Evolutionary conservation across 2,113 vertebrate genomes (phyloP).

Genomic region (Gobio gobio): DNA sequence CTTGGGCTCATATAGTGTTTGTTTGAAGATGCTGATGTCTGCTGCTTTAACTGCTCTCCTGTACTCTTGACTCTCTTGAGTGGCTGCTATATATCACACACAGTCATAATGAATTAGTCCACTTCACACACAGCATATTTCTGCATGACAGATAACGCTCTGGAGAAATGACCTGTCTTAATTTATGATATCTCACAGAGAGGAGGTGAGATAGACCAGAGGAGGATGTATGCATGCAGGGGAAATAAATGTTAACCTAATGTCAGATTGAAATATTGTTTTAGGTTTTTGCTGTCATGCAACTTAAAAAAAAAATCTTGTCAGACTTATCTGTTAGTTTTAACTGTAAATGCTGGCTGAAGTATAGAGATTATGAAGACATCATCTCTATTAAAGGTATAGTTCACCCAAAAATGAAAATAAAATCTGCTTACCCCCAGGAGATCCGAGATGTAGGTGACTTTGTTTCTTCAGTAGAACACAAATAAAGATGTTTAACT

Average conservation of each 20-base stretch:
- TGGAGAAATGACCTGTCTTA: slow-evolving; percentile 27
- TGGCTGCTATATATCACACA: slow-evolving; percentile 42
- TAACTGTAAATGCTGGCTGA: neutral
- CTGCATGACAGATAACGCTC: slow-evolving; percentile 45
- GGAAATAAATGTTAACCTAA: neutral
- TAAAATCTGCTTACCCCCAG: too few relatives aligned
- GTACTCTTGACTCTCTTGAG: slow-evolving; percentile 41
- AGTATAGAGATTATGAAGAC: neutral
- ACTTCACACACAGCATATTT: slow-evolving; percentile 37
- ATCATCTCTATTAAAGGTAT: too few relatives aligned
- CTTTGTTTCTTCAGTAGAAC: too few relatives aligned
- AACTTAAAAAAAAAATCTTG: neutral
- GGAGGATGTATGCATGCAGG: neutral
- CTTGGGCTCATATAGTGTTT: slow-evolving; percentile 41
- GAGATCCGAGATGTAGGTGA: too few relatives aligned
- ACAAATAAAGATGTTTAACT: too few relatives aligned
- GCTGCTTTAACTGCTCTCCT: slow-evolving; percentile 41
- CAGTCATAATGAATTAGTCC: slow-evolving; percentile 35
- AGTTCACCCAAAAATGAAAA: too few relatives aligned
- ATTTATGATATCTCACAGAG: slow-evolving; percentile 15
- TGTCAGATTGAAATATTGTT: neutral
- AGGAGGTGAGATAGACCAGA: neutral
- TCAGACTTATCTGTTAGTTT: neutral
- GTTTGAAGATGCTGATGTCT: slow-evolving; percentile 39
- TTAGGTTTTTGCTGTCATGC: neutral